Percentiles rank a stretch among this genome's conserved stretches.
These are phyloP conservation scores for Cacatua alba DNA, from an alignment of 2,113 vertebrate species.

Conservation along the genomic window DNA sequence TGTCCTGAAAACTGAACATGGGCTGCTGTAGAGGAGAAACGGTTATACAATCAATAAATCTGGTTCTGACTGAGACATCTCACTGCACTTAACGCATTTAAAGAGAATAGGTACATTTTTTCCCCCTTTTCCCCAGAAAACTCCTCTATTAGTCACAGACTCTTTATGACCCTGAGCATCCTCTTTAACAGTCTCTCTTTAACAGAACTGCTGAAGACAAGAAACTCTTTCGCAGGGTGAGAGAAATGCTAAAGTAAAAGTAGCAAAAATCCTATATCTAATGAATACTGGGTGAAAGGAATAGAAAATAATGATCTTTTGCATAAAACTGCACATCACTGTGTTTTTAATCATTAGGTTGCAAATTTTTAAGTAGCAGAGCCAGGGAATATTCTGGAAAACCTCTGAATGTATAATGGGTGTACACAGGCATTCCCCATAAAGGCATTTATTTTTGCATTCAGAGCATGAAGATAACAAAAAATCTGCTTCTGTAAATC, in stretches of 20 bases:
- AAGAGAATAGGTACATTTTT: background rate
- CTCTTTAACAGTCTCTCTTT: background rate
- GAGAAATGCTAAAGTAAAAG: background rate
- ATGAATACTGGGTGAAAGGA: background rate
- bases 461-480: background rate
- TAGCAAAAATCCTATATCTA: background rate
- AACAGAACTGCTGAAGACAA: background rate
- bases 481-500: background rate
- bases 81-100: background rate
- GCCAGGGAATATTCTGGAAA: background rate
- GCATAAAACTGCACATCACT: background rate
- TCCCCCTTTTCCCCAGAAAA: background rate
- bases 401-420: background rate
- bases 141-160: background rate
- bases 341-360: background rate
- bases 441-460: background rate
- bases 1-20: background rate
- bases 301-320: background rate
- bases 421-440: background rate
- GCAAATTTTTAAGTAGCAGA: background rate
- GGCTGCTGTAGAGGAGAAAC: background rate
- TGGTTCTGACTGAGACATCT: background rate
- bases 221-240: background rate
- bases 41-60: background rate
- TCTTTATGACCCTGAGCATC: background rate